These are phyloP conservation scores for Drepana arcuata DNA, from an alignment of 1,140 invertebrate species.

Conservation along the genomic window DNA sequence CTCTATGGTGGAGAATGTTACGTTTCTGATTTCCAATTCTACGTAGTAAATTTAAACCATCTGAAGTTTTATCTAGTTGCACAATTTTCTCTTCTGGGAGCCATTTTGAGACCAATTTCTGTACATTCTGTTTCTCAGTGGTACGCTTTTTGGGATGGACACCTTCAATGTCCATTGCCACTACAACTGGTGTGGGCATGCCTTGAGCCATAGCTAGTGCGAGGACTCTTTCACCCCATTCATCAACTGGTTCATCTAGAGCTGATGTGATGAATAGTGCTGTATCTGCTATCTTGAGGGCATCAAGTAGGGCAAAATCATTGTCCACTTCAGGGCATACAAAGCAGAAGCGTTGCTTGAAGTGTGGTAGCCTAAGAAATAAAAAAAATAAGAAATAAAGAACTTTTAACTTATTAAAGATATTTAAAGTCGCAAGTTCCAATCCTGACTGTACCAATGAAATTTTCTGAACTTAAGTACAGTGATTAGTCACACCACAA, in stretches of 20 bases:
- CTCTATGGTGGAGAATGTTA: slow-evolving; percentile 79
- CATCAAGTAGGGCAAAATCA: slow-evolving; percentile 84
- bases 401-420: too few species aligned
- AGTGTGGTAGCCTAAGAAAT: slow-evolving; percentile 80
- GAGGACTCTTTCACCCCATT: slow-evolving; percentile 83
- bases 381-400: slow-evolving; percentile 3
- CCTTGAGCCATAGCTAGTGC: slow-evolving; percentile 85
- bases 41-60: slow-evolving; percentile 85
- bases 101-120: slow-evolving; percentile 83
- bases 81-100: slow-evolving; percentile 88
- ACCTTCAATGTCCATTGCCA: slow-evolving; percentile 82
- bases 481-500: too few species aligned
- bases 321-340: slow-evolving; percentile 80
- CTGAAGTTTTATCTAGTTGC: slow-evolving; percentile 80
- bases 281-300: slow-evolving; percentile 88
- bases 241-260: slow-evolving; percentile 77
- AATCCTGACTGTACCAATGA: too few species aligned
- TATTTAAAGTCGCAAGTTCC: too few species aligned
- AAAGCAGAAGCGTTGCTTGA: slow-evolving; percentile 90
- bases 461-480: too few species aligned
- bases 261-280: slow-evolving; percentile 83
- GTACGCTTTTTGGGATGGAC: slow-evolving; percentile 82
- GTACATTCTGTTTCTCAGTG: slow-evolving; percentile 81
- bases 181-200: slow-evolving; percentile 84
- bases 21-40: slow-evolving; percentile 88